Evolutionary conservation across 1,140 invertebrate genomes (phyloP).

Genomic region (Popillia japonica): DNA sequence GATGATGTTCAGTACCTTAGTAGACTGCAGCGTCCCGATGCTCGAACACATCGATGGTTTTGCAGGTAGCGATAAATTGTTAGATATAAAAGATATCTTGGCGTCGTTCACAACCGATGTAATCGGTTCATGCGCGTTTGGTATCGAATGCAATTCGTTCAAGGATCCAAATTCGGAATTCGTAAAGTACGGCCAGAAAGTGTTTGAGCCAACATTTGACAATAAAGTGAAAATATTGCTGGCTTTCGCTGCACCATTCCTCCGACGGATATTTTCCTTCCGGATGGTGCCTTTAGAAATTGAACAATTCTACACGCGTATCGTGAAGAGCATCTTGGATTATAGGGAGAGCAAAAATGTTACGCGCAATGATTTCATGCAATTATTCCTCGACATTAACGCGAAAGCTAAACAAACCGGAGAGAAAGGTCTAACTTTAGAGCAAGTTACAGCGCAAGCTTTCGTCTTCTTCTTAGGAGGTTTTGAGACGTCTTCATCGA

Average conservation of each 20-base stretch:
- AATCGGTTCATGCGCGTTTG: slow-evolving; percentile 64
- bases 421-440: slow-evolving; percentile 41
- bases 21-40: slow-evolving; percentile 36
- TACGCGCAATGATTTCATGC: slow-evolving; percentile 64
- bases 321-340: slow-evolving; percentile 59
- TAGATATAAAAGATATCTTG: slow-evolving; percentile 60
- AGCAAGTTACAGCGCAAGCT: slow-evolving; percentile 45
- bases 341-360: slow-evolving; percentile 61
- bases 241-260: background rate
- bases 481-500: slow-evolving; percentile 62
- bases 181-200: slow-evolving; percentile 44
- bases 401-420: slow-evolving; percentile 49
- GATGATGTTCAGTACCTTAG: slow-evolving; percentile 56
- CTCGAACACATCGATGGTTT: slow-evolving; percentile 20
- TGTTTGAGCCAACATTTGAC: slow-evolving; percentile 11
- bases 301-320: slow-evolving; percentile 56
- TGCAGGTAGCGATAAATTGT: background rate
- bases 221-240: background rate
- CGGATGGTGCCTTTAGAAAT: slow-evolving; percentile 35
- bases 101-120: slow-evolving; percentile 63
- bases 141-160: slow-evolving; percentile 62
- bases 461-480: slow-evolving; percentile 61
- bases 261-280: background rate
- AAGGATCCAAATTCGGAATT: slow-evolving; percentile 59
- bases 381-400: slow-evolving; percentile 64